Conservation (phyloP, 2,888 invertebrate species). For the Epiblema foenella region DNA sequence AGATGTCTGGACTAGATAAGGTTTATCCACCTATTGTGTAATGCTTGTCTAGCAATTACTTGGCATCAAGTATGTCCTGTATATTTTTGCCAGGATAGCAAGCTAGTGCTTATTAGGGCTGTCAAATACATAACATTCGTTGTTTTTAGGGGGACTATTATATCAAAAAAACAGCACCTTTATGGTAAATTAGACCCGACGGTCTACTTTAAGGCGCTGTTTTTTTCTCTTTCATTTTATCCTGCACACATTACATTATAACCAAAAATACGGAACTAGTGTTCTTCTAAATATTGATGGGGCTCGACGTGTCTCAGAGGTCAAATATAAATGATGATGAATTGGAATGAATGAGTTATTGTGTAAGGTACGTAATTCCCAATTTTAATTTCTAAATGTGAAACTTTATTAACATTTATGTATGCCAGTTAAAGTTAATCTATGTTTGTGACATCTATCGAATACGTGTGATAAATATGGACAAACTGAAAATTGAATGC, state of each 20-base stretch:
- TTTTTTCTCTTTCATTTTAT: background rate
- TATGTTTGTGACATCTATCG: background rate
- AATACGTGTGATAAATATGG: background rate
- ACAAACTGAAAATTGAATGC: conserved; percentile 5
- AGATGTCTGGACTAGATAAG: conserved; percentile 63
- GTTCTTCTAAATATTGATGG: conserved; percentile 21
- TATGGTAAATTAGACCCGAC: no score
- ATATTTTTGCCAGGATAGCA: no score
- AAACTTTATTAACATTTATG: conserved; percentile 23
- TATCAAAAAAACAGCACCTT: no score
- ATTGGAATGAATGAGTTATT: conserved; percentile 31
- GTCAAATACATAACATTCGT: no score
- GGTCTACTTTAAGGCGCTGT: background rate
- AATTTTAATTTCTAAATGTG: conserved; percentile 4
- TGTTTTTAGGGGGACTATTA: no score
- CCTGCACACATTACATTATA: background rate
- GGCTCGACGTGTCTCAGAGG: conserved; percentile 11
- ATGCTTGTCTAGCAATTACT: conserved; percentile 26
- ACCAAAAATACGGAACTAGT: conserved; percentile 2
- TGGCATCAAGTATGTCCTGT: conserved; percentile 8
- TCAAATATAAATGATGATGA: conserved; percentile 37
- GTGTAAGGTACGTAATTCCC: conserved; percentile 21
- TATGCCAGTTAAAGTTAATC: conserved; percentile 4
- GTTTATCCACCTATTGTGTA: conserved; percentile 41
- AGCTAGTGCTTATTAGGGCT: background rate